Evolutionary conservation across 2,888 invertebrate species (phyloP).

Genomic region (Dicyrtoma fusca): DNA sequence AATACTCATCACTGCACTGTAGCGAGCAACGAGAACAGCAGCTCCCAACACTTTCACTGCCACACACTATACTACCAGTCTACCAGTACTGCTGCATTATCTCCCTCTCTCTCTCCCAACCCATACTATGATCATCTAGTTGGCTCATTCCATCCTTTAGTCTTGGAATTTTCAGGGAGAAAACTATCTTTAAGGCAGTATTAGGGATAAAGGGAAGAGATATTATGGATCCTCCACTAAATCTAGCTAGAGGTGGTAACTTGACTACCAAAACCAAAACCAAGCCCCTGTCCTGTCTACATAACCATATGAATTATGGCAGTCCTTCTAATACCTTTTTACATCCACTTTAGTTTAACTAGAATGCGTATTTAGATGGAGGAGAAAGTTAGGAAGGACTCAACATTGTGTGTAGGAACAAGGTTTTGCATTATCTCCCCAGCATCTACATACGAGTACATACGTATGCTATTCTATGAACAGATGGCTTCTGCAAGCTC

Average conservation of each 20-base stretch:
- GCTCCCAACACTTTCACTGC: no score
- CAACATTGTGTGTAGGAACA: no score
- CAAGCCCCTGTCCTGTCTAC: neutral
- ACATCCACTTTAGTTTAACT: neutral
- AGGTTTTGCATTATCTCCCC: conserved; percentile 12
- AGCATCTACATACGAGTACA: neutral
- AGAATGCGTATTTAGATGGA: neutral
- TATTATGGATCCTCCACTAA: no score
- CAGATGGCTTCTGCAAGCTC: no score
- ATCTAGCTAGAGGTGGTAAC: no score
- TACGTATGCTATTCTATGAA: no score
- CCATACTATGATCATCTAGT: no score
- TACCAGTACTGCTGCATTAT: neutral
- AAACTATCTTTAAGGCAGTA: neutral
- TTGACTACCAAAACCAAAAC: no score
- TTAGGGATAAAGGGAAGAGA: neutral
- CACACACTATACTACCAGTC: no score
- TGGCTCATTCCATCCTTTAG: no score
- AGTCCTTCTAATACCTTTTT: neutral
- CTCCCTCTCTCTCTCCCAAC: neutral
- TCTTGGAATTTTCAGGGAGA: neutral
- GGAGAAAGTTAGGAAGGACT: neutral
- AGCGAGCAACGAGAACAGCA: no score
- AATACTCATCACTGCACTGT: no score
- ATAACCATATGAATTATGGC: conserved; percentile 12